Percentiles rank a stretch among this genome's conserved stretches.
Conservation (phyloP, 2,797 vertebrate species). For the Melanogrammus aeglefinus region DNA sequence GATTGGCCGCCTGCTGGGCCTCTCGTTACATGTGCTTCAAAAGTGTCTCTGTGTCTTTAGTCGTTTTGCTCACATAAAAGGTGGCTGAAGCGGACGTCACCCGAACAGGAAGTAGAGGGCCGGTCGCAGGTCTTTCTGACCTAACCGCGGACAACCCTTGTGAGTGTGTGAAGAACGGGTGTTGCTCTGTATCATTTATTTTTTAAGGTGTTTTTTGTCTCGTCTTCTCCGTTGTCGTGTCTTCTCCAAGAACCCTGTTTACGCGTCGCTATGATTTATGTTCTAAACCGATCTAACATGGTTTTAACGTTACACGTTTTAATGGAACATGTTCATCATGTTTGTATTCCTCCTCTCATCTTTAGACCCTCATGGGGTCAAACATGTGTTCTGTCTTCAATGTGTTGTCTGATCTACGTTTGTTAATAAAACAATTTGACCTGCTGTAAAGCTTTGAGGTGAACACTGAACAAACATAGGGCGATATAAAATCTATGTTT, state of each 20-base stretch:
- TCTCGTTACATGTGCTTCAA: constrained; percentile 35
- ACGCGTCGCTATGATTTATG: background rate
- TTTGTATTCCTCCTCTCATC: background rate
- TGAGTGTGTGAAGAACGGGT: constrained; percentile 36
- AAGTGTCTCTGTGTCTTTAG: constrained; percentile 33
- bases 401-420: constrained; percentile 43
- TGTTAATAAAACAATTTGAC: constrained; percentile 20
- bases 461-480: constrained; percentile 46
- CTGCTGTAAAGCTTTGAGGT: constrained; percentile 38
- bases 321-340: constrained; percentile 10
- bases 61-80: constrained; percentile 35
- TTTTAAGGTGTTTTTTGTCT: background rate
- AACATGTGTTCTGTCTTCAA: constrained; percentile 49
- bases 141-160: constrained; percentile 44
- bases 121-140: constrained; percentile 53
- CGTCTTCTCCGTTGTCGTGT: constrained; percentile 6
- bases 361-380: constrained; percentile 22
- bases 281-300: background rate
- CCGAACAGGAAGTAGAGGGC: constrained; percentile 36
- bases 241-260: background rate
- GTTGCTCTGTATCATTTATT: constrained; percentile 26
- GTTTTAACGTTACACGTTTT: background rate
- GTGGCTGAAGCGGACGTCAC: constrained; percentile 38
- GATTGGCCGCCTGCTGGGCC: constrained; percentile 26
- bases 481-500: constrained; percentile 29